Evolutionary conservation across 2,113 vertebrate genomes (phyloP).

Genomic region (Alligator sinensis): DNA sequence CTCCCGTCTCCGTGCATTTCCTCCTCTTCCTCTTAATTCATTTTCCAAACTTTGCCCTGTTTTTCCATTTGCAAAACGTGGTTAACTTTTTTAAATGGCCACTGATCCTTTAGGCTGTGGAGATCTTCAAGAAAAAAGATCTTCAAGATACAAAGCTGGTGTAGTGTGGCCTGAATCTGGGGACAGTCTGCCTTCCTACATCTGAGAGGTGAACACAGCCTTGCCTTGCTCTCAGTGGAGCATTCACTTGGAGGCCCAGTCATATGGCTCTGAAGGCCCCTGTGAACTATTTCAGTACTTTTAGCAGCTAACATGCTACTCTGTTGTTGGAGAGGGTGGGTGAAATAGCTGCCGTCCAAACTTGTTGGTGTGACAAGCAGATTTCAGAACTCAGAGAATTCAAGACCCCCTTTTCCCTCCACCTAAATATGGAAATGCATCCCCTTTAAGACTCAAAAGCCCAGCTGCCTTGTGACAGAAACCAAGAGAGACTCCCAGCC

Average conservation of each 20-base stretch:
- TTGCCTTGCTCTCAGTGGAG: neutral
- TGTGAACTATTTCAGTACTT: too few relatives aligned
- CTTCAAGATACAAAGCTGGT: neutral
- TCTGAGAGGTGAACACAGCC: neutral
- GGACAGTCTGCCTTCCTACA: neutral
- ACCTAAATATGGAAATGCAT: rapidly evolving
- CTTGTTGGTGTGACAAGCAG: too few relatives aligned
- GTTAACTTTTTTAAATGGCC: neutral
- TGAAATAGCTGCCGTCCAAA: too few relatives aligned
- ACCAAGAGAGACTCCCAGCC: neutral
- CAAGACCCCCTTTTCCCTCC: neutral
- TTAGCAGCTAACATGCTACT: too few relatives aligned
- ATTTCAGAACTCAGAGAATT: too few relatives aligned
- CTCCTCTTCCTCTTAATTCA: neutral
- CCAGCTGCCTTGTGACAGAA: neutral
- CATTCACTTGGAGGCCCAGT: rapidly evolving
- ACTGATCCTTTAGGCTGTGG: neutral
- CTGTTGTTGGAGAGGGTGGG: too few relatives aligned
- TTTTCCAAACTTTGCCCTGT: neutral
- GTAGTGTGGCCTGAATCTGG: neutral
- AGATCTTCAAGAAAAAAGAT: neutral
- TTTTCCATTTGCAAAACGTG: neutral
- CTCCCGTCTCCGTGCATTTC: neutral
- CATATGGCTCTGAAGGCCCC: too few relatives aligned
- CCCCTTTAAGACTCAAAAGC: neutral